Evolutionary conservation across 2,113 vertebrate genomes (phyloP), one percentile per base, ranked within the genome.

Genomic region (Varanus komodoensis): DNA sequence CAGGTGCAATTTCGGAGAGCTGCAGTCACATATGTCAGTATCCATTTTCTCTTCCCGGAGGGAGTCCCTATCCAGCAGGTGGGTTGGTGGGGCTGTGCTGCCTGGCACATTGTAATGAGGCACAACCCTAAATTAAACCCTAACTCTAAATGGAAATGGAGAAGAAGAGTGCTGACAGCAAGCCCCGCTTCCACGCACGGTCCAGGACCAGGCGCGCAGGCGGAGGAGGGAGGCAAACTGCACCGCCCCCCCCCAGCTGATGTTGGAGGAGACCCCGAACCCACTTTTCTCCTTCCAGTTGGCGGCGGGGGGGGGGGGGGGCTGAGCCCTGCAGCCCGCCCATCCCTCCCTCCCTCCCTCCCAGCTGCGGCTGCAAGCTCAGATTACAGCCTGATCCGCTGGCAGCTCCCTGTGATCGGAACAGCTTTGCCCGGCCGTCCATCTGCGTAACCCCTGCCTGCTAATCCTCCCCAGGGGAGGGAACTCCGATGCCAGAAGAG

Each of bases 381-480:
- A 50, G 77, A 61, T 78, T 57, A 29, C 87, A 75, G 75, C 80
- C 82, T 71, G 86, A 89, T 92, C 38, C 54, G 71, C 21, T 73
- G 82, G 69, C 91, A 73, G 81, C 84, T 34, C 85, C 79, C 86
- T 68, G 38, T 84, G 84, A 79, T 82, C 87, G 8, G 32, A 69
- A 77, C 90, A 79, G 94, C 54, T 88, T 61, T 44, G 68, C 87
- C 90, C 79, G 88, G 67, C 80, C 34, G 87, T 74, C 90, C 80
- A 44, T 8, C 44, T 86, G 68, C 83, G 48, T 81, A 87, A 84
- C 86, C 88, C 84, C 78, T 2, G 79, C 54, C 85, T 34, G 84
- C 94, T 88, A 87, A 90, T 89, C 91, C 91, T 57, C 86, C 92
- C 54, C 87, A 67, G 91, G 54, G 64, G 25, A 87, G 67, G 38